Evolutionary conservation across 2,797 vertebrate genomes (phyloP).

Genomic region (Pseudochromis fuscus): DNA sequence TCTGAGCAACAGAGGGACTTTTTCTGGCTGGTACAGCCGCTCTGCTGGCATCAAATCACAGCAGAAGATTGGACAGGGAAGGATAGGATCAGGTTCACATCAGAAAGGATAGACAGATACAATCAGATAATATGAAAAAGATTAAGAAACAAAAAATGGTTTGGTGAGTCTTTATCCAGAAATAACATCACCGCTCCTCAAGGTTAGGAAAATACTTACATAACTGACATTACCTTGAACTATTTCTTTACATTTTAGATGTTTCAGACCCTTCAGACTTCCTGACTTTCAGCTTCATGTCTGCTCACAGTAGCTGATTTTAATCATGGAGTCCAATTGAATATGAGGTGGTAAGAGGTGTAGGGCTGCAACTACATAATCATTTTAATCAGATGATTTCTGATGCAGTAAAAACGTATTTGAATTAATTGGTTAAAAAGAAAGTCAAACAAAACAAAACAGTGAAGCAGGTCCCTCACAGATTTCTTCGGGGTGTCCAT

Average conservation of each 20-base stretch:
- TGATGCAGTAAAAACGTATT: too few relatives aligned
- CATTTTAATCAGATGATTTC: neutral
- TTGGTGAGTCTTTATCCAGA: constrained; percentile 12
- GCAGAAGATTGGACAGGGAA: constrained; percentile 27
- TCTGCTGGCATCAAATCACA: constrained; percentile 61
- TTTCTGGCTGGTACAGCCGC: constrained; percentile 31
- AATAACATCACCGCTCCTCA: neutral
- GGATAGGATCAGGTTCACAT: constrained; percentile 38
- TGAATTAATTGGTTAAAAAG: too few relatives aligned
- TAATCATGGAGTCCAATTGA: neutral
- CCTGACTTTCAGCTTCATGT: too few relatives aligned
- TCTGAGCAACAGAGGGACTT: constrained; percentile 37
- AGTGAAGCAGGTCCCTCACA: too few relatives aligned
- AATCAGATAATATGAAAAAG: constrained; percentile 19
- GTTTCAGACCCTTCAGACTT: too few relatives aligned
- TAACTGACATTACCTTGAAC: neutral
- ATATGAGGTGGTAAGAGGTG: neutral
- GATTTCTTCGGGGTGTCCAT: too few relatives aligned
- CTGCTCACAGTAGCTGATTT: neutral
- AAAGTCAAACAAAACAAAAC: too few relatives aligned
- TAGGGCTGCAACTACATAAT: neutral
- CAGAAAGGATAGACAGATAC: constrained; percentile 12
- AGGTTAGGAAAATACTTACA: neutral
- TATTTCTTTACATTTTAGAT: neutral
- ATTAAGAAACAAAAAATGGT: constrained; percentile 1